Base-by-base conservation (phyloP, 2,113 vertebrate species). In the Channa maculata region DNA sequence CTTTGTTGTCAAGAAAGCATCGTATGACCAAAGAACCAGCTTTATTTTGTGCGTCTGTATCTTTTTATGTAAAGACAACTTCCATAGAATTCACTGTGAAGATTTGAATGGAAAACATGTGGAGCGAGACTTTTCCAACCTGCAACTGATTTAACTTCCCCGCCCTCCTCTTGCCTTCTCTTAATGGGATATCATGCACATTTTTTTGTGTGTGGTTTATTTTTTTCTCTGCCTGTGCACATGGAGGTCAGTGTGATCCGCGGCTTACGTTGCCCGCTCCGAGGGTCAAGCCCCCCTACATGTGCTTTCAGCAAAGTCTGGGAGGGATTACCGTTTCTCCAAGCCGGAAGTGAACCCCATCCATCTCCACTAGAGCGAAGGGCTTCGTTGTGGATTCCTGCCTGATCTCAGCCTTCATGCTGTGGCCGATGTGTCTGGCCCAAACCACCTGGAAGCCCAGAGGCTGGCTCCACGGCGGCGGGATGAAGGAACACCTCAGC, bases 251-350 rank as follows among this genome's bases (percentile, higher is more conserved):
- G 53, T 11, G 0, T 75, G 71, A 75, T 85, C 75, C 49, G 46
- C 2, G 57, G 53, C 65, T 85, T 61, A 78, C 12, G 24, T 14
- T 12, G 58, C 60, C 41, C 10, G 12, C 62, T 65, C 0, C 1
- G 57, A 39, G 62, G 68, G 65, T 81, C 75, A 72, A 61, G 57
- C 50, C 34, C 58, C 58, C 55, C 36, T 74, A 82, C 69, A 75
- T 63, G 54, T 67, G 62, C 60, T 33, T 48, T 50, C 37, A 37
- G 11, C 59, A 8, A 9, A 8, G 62, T 92, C 13, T 43, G 64
- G 66, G 24, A 51, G 75, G 37, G 64, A 41, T 95, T 95, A 96
- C 94, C 87, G 80, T 96, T 84, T 96, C 95, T 78, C 94, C 93
- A 57, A 95, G 34, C 74, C 85, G 90, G 87, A 97, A 94, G 82